phyloP scores from a whole-genome alignment of 2,113 vertebrate species.

The Heliornis fulica region DNA sequence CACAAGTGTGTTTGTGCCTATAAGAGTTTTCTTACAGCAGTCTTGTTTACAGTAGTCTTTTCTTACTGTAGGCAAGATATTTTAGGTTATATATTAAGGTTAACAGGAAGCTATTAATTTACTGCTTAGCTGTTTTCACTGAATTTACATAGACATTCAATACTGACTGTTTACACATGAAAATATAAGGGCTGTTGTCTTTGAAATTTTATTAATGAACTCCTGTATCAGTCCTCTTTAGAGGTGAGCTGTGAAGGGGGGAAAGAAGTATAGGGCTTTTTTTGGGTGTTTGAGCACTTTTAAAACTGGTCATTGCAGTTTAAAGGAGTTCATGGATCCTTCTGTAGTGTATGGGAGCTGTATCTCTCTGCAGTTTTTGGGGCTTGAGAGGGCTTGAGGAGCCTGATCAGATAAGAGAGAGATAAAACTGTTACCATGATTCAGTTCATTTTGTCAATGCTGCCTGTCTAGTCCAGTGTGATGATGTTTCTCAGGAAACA shows the following conservation, averaged over 20 bases:
- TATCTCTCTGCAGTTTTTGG: background rate
- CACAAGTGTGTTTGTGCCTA: fast-evolving
- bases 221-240: background rate
- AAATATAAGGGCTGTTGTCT: background rate
- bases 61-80: background rate
- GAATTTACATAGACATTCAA: background rate
- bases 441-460: background rate
- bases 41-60: background rate
- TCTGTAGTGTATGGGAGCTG: background rate
- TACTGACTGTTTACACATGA: background rate
- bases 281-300: too few relatives aligned
- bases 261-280: background rate
- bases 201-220: background rate
- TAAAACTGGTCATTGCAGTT: background rate
- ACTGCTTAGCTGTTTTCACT: background rate
- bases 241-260: background rate
- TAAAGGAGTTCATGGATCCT: background rate
- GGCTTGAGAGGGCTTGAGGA: background rate
- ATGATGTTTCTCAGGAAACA: background rate
- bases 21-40: background rate
- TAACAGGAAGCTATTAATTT: background rate
- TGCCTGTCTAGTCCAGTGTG: background rate
- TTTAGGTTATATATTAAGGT: too few relatives aligned
- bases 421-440: background rate
- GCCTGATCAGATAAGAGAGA: constrained; percentile 22